Evolutionary conservation across 2,113 vertebrate species (phyloP).

Genomic region (Excalfactoria chinensis): DNA sequence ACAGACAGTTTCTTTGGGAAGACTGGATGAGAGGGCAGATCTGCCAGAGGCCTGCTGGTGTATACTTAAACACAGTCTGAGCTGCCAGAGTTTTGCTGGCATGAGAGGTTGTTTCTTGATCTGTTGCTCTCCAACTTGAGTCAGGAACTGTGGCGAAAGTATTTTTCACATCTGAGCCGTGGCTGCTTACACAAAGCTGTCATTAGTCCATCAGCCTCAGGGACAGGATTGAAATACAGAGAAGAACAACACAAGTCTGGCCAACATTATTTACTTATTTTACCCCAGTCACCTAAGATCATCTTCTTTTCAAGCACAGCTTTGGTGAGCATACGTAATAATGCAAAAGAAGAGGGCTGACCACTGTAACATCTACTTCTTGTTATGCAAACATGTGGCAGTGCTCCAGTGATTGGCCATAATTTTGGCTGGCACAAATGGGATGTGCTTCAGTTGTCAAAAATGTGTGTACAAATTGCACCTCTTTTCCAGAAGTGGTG

Average conservation of each 20-base stretch:
- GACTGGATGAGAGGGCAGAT: background rate
- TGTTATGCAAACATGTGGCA: rapidly evolving
- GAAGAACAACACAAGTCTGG: background rate
- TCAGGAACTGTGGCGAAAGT: background rate
- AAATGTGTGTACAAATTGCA: background rate
- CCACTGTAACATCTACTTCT: background rate
- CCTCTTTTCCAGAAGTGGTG: background rate
- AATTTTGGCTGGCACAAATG: background rate
- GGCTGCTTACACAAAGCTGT: background rate
- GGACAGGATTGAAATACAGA: background rate
- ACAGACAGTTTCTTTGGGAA: background rate
- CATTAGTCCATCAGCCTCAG: background rate
- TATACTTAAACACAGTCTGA: background rate
- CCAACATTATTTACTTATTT: background rate
- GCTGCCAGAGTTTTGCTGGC: background rate
- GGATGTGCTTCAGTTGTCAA: background rate
- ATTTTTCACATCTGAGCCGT: background rate
- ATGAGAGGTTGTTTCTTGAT: background rate
- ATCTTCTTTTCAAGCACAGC: background rate
- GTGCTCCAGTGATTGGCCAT: rapidly evolving
- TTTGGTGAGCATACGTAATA: background rate
- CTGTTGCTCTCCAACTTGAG: background rate
- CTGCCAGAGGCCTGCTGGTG: background rate
- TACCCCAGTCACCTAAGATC: background rate
- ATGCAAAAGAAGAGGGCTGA: background rate